Evolutionary conservation across 2,797 vertebrate species (phyloP).

Genomic region (Gymnodraco acuticeps): DNA sequence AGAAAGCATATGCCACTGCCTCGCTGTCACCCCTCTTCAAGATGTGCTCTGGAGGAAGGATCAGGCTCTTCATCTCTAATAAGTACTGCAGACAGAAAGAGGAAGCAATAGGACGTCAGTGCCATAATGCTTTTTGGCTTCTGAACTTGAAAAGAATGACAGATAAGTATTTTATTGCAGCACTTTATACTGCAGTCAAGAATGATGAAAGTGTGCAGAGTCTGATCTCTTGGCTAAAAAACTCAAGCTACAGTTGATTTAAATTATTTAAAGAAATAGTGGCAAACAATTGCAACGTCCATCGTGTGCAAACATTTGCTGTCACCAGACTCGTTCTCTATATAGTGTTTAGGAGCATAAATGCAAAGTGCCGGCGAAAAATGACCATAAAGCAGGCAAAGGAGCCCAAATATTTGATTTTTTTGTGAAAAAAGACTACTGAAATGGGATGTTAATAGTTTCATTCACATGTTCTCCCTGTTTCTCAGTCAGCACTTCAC

Average conservation of each 20-base stretch:
- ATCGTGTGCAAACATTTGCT: background rate
- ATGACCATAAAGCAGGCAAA: background rate
- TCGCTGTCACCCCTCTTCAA: slow-evolving; percentile 98
- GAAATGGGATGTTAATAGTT: slow-evolving; percentile 9
- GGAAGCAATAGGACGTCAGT: slow-evolving; percentile 2
- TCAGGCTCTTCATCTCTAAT: slow-evolving; percentile 99
- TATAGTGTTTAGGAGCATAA: background rate
- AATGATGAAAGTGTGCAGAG: background rate
- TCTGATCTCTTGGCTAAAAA: background rate
- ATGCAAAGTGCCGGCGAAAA: background rate
- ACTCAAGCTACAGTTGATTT: background rate
- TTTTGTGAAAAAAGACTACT: background rate
- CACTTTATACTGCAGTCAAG: background rate
- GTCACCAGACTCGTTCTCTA: background rate
- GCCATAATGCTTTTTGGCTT: background rate
- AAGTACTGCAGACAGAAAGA: slow-evolving; percentile 89
- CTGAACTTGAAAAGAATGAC: background rate
- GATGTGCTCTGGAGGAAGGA: slow-evolving; percentile 98
- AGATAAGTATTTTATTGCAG: background rate
- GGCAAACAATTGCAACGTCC: background rate
- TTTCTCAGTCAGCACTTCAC: slow-evolving; percentile 52
- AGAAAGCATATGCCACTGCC: slow-evolving; percentile 98
- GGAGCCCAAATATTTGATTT: background rate
- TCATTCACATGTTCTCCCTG: slow-evolving; percentile 34
- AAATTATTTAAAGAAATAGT: background rate